phyloP scores from a whole-genome alignment of 2,797 vertebrate species.

The Protosalanx chinensis region DNA sequence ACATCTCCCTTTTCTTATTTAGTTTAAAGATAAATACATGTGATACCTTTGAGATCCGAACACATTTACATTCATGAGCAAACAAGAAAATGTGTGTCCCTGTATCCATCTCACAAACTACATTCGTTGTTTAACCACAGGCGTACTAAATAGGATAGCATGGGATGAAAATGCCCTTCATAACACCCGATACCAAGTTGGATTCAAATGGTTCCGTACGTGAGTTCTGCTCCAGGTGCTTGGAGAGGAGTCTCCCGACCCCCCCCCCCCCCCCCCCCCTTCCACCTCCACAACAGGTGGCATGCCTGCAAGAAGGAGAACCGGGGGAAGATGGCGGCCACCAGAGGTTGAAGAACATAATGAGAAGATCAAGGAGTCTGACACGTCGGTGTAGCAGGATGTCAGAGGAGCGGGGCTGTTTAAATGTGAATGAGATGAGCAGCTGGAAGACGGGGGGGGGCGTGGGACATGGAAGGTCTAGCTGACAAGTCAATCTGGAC shows the following conservation, averaged over 20 bases:
- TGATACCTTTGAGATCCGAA: neutral
- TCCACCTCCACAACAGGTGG: constrained; percentile 5
- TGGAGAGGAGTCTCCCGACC: too few species aligned
- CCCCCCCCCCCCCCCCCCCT: neutral
- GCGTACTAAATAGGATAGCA: too few species aligned
- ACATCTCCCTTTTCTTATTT: neutral
- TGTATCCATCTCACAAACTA: too few species aligned
- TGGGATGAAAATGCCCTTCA: too few species aligned
- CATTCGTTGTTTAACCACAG: too few species aligned
- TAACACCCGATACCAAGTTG: neutral
- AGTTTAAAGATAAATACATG: constrained; percentile 4
- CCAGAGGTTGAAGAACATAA: constrained; percentile 18
- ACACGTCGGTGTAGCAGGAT: constrained; percentile 6
- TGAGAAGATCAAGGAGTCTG: constrained; percentile 8
- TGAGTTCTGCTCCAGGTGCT: constrained; percentile 3
- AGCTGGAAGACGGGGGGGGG: constrained; percentile 9
- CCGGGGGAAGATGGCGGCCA: constrained; percentile 4
- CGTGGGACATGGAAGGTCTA: constrained; percentile 1
- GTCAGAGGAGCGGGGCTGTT: constrained; percentile 4
- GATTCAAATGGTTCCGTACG: neutral
- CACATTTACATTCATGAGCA: neutral
- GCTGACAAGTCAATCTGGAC: constrained; percentile 13
- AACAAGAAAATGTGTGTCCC: too few species aligned
- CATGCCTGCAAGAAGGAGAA: constrained; percentile 9
- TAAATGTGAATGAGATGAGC: constrained; percentile 25